phyloP scores from a whole-genome alignment of 2,113 vertebrate genomes.

The Apeltes quadracus region DNA sequence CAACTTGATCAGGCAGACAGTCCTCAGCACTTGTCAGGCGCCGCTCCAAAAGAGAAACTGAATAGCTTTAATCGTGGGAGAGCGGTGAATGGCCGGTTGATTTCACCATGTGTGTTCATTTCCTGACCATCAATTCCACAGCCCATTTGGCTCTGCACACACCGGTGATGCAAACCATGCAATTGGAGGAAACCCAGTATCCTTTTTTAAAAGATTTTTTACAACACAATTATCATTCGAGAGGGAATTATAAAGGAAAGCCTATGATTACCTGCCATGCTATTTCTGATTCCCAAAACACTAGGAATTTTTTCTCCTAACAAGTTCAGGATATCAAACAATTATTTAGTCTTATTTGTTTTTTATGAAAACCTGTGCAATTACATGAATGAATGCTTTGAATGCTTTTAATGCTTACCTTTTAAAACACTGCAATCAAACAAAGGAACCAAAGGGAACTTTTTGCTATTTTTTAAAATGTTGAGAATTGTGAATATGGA shows the following conservation, averaged over 20 bases:
- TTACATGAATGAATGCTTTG: slow-evolving; percentile 31
- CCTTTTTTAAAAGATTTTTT: slow-evolving; percentile 40
- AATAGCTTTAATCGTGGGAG: slow-evolving; percentile 72
- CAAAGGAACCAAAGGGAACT: slow-evolving; percentile 38
- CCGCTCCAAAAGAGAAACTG: slow-evolving; percentile 60
- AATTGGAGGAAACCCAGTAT: slow-evolving; percentile 64
- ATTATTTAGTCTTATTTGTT: slow-evolving; percentile 35
- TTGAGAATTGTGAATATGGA: slow-evolving; percentile 21
- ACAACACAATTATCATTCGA: slow-evolving; percentile 61
- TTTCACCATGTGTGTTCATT: slow-evolving; percentile 78
- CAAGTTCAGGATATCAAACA: slow-evolving; percentile 44
- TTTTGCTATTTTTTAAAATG: slow-evolving; percentile 43
- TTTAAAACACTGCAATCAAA: slow-evolving; percentile 58
- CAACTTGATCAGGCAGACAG: slow-evolving; percentile 47
- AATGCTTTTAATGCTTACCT: slow-evolving; percentile 43
- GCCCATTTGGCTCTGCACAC: slow-evolving; percentile 64
- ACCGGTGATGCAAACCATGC: slow-evolving; percentile 69
- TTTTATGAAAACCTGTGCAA: slow-evolving; percentile 37
- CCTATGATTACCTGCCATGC: slow-evolving; percentile 61
- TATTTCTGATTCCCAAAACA: slow-evolving; percentile 53
- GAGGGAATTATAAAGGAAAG: slow-evolving; percentile 65
- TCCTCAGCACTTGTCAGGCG: slow-evolving; percentile 53
- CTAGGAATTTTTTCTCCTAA: slow-evolving; percentile 27
- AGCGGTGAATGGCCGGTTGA: slow-evolving; percentile 64
- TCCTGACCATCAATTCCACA: slow-evolving; percentile 77